Base-by-base conservation (phyloP, 2,113 vertebrate species). In the Candoia aspera region DNA sequence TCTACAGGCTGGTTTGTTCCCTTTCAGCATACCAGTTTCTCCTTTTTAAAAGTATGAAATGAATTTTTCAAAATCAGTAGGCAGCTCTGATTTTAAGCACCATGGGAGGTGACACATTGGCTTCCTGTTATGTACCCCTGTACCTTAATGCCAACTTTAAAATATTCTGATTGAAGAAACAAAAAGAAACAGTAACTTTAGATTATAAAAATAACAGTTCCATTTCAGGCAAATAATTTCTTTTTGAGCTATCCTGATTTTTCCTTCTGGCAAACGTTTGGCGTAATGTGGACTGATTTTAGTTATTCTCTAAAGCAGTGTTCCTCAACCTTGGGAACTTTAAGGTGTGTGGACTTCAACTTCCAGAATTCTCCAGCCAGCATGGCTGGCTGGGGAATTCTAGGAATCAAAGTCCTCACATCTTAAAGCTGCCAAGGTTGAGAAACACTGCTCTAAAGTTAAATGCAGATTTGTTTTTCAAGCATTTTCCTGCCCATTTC, bases 131-230 rank as follows among this genome's bases (percentile, higher is more conserved):
- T 37, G 17, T 33, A 19, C 68, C 33, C 33, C 33, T 21, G 9
- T 29, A 33, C 94, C 84, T 91, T 93, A 46, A 68, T 49, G 54
- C 87, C 91, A 92, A 90, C 90, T 92, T 93, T 57, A 89, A 79
- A 93, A 91, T 89, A 79, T 90, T 93, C 85, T 49, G 58, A 55
- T 90, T 9, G 37, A 46, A 84, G 26, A 53, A 84, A 2, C 15
- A 53, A 86, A 96, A 95, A 90, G 93, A 93, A 91, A 94, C 86
- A 90, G 91, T 93, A 94, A 64, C 89, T 93, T 49, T 64, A 93
- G 94, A 62, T 87, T 53, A 90, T 42, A 57, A 92, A 24, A 87
- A 91, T 46, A 92, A 90, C 93, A 93, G 15, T 94, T 93, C 68
- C 58, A 93, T 2, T 0, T 89, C 87, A 79, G 57, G n/a, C 15